Evolutionary conservation across 2,888 invertebrate genomes (phyloP).

Genomic region (Mesorhabditis belari): DNA sequence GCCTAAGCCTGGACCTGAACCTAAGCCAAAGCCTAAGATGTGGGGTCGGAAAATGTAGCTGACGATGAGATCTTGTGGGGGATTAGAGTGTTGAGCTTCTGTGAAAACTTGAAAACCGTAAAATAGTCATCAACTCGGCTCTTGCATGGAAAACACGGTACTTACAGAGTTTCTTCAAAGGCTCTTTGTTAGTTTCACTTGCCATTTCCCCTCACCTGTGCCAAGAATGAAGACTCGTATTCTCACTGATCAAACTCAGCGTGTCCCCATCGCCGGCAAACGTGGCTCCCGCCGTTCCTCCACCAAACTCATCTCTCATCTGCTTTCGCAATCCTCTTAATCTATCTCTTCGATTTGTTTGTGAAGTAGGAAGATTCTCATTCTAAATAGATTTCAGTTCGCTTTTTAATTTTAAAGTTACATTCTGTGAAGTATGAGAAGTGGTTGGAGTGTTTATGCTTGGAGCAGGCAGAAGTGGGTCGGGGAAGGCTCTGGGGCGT

Average conservation of each 20-base stretch:
- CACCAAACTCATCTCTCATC: constrained; percentile 34
- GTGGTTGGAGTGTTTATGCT: not conserved
- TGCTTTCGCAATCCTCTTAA: constrained; percentile 18
- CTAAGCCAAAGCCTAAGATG: no score
- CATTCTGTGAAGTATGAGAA: not conserved
- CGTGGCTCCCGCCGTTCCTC: not conserved
- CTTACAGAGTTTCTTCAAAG: no score
- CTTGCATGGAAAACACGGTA: no score
- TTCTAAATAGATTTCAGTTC: not conserved
- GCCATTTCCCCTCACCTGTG: no score
- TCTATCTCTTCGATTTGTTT: constrained; percentile 20
- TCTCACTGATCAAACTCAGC: constrained; percentile 22
- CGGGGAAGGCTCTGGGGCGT: not conserved
- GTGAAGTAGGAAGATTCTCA: not conserved
- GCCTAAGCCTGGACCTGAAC: no score
- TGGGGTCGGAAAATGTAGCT: no score
- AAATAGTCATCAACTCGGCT: no score
- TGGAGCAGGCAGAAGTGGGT: not conserved
- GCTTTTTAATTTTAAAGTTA: not conserved
- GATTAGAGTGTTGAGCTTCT: no score
- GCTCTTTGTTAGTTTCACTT: no score
- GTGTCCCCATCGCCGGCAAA: constrained; percentile 17
- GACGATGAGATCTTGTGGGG: no score
- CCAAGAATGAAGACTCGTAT: constrained; percentile 29
- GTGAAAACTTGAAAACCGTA: no score